Percentiles rank a stretch among this genome's conserved stretches.
Conservation (phyloP, 2,888 invertebrate genomes). For the Tribolium freemani region DNA sequence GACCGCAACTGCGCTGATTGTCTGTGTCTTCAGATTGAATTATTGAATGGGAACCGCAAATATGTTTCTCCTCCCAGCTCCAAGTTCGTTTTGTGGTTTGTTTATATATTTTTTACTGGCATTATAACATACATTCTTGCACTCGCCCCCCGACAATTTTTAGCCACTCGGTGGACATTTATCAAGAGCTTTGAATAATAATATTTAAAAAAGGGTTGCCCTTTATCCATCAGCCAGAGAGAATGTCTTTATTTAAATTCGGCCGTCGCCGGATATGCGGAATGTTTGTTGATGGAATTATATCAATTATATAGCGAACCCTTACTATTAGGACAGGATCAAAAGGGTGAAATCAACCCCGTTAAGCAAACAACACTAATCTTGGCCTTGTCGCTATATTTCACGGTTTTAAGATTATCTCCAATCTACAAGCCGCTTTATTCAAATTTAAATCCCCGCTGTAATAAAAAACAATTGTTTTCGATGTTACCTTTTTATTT, state of each 20-base stretch:
- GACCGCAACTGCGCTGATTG: conserved; percentile 35
- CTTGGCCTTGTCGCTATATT: conserved; percentile 54
- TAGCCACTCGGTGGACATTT: not conserved
- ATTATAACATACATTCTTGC: conserved; percentile 28
- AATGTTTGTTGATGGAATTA: conserved; percentile 53
- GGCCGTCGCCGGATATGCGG: conserved; percentile 43
- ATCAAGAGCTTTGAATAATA: conserved; percentile 36
- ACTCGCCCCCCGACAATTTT: not conserved
- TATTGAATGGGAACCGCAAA: conserved; percentile 41
- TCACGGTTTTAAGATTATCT: conserved; percentile 56
- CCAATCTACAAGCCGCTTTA: conserved; percentile 42
- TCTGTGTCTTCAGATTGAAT: conserved; percentile 33
- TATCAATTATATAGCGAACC: conserved; percentile 50
- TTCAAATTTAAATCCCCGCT: conserved; percentile 35
- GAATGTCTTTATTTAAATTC: conserved; percentile 51
- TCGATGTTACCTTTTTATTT: not conserved
- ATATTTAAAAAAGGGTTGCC: conserved; percentile 22
- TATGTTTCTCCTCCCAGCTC: conserved; percentile 27
- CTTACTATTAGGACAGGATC: conserved; percentile 46
- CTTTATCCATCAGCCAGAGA: not conserved
- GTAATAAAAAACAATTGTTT: not conserved
- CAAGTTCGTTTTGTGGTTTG: conserved; percentile 40
- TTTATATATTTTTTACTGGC: conserved; percentile 35
- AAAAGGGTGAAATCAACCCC: conserved; percentile 49
- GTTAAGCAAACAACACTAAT: conserved; percentile 52